Conservation (phyloP, 2,797 vertebrate species). For the Sebastes flavidus region DNA sequence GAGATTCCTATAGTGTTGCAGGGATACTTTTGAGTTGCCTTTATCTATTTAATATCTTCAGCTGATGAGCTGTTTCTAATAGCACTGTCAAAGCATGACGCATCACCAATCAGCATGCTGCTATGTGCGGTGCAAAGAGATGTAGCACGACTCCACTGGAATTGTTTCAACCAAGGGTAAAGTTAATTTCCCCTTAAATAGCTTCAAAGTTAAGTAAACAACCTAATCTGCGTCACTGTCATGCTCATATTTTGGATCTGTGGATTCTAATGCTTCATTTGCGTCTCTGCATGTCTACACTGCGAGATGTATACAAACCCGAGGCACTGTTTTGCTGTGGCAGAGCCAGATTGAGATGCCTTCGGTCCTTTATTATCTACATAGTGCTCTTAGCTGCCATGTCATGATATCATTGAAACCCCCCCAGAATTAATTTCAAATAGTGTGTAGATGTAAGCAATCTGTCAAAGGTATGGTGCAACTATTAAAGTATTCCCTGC, state of each 20-base stretch:
- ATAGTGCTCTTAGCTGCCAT: neutral
- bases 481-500: neutral
- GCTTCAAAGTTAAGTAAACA: conserved; percentile 52
- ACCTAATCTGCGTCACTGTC: conserved; percentile 22
- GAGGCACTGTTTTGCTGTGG: conserved; percentile 24
- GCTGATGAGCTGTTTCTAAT: conserved; percentile 2
- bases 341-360: neutral
- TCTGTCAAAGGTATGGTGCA: neutral
- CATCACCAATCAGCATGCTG: conserved; percentile 9
- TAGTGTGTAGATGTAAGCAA: neutral
- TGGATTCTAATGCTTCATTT: conserved; percentile 18
- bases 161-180: conserved; percentile 15
- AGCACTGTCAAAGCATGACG: neutral
- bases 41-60: conserved; percentile 4
- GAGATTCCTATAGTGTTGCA: neutral
- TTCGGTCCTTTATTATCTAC: neutral
- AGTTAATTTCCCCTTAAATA: conserved; percentile 36
- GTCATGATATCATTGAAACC: neutral
- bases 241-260: conserved; percentile 37
- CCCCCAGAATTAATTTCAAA: neutral
- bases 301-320: conserved; percentile 17
- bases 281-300: conserved; percentile 22
- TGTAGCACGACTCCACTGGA: neutral
- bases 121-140: neutral
- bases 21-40: neutral